These are phyloP conservation scores for Eucera pruinosa DNA, from an alignment of 2,888 invertebrate species.

Conservation along the genomic window DNA sequence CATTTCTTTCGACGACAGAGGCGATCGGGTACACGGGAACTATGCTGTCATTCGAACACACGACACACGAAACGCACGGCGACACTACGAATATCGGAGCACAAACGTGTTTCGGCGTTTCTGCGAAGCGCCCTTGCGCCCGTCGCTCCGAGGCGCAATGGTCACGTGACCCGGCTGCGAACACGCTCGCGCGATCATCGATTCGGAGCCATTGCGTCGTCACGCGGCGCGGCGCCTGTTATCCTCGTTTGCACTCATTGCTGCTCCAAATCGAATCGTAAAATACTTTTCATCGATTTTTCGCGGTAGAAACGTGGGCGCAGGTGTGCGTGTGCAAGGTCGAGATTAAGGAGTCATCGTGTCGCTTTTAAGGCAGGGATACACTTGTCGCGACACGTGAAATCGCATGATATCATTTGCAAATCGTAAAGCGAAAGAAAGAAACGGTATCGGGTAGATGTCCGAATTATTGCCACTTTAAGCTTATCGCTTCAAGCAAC, in stretches of 20 bases:
- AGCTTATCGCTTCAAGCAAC: too few species aligned
- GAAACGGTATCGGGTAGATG: too few species aligned
- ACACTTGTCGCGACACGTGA: too few species aligned
- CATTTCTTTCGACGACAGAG: not conserved
- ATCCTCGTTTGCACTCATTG: too few species aligned
- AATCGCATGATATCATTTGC: too few species aligned
- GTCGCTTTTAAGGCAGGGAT: not conserved
- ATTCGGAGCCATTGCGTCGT: slow-evolving; percentile 48
- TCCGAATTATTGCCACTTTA: too few species aligned
- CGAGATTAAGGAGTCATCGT: not conserved
- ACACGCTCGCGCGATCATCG: slow-evolving; percentile 44
- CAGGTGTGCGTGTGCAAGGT: not conserved
- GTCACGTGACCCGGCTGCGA: slow-evolving; percentile 56
- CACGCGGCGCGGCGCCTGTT: slow-evolving; percentile 3
- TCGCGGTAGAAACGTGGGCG: not conserved
- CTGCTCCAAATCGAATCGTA: slow-evolving; percentile 6
- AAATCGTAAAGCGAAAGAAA: too few species aligned
- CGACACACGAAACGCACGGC: not conserved
- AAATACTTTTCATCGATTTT: slow-evolving; percentile 3
- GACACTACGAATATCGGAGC: too few species aligned
- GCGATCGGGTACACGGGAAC: too few species aligned
- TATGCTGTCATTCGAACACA: slow-evolving; percentile 7
- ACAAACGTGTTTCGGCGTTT: too few species aligned
- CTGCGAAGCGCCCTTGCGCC: too few species aligned
- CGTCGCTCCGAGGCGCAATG: not conserved